A percentile compares a stretch with the other conserved stretches of the same genome.
Evolutionary conservation across 2,113 vertebrate genomes (phyloP).

Genomic region (Oryzias celebensis): DNA sequence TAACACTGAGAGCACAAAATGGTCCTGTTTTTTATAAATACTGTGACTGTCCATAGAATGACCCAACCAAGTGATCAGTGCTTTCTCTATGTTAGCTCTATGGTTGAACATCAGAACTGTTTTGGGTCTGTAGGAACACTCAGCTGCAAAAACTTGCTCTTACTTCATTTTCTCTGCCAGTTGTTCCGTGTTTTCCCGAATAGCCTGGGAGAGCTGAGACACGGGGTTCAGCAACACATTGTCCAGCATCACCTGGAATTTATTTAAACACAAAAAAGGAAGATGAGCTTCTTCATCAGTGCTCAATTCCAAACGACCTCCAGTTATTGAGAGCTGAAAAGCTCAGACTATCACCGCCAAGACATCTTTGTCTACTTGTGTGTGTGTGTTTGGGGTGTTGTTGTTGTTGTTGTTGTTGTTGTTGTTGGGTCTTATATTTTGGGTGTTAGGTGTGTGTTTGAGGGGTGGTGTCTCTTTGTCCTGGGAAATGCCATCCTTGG

Average conservation of each 20-base stretch:
- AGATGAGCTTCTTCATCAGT: slow-evolving; percentile 13
- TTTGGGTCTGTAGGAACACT: too few species aligned
- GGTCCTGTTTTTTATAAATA: too few species aligned
- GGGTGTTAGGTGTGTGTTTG: too few species aligned
- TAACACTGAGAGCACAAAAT: too few species aligned
- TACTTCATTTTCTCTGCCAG: slow-evolving; percentile 97
- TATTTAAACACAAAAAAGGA: not conserved
- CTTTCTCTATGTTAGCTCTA: not conserved
- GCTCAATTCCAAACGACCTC: slow-evolving; percentile 35
- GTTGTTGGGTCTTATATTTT: too few species aligned
- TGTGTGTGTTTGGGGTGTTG: too few species aligned
- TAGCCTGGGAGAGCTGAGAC: slow-evolving; percentile 91
- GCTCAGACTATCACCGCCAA: slow-evolving; percentile 5
- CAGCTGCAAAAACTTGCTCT: slow-evolving; percentile 37
- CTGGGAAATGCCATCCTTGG: too few species aligned
- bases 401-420: too few species aligned
- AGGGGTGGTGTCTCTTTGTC: too few species aligned
- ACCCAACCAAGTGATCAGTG: too few species aligned
- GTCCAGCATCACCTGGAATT: slow-evolving; percentile 89
- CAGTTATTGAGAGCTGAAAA: not conserved
- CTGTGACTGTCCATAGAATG: too few species aligned
- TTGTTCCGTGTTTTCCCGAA: slow-evolving; percentile 92
- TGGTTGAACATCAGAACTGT: not conserved
- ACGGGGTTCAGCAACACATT: slow-evolving; percentile 94
- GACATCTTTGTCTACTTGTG: too few species aligned